A percentile compares a stretch with the other conserved stretches of the same genome.
Conservation (phyloP, 2,797 vertebrate species). For the Malurus splendens region DNA sequence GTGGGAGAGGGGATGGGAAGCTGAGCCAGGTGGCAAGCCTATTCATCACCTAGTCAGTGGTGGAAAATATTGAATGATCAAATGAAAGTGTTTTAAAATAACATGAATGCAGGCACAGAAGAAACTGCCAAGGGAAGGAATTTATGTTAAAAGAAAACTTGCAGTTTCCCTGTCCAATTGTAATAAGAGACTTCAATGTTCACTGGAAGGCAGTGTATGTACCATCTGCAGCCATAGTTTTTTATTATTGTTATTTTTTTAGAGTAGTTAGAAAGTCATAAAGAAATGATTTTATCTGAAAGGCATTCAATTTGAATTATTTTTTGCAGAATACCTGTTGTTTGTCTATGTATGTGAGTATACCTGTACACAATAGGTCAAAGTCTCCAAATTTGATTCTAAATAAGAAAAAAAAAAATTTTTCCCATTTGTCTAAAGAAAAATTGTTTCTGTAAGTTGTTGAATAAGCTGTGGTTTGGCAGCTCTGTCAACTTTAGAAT, state of each 20-base stretch:
- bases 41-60: conserved; percentile 42
- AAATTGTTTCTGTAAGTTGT: background rate
- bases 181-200: background rate
- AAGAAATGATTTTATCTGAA: background rate
- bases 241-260: background rate
- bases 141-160: conserved; percentile 34
- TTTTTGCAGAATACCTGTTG: background rate
- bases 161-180: background rate
- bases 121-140: conserved; percentile 9
- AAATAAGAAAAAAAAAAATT: background rate
- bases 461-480: background rate
- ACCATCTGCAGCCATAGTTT: background rate
- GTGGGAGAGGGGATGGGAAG: background rate
- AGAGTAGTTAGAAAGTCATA: background rate
- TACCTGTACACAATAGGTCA: background rate
- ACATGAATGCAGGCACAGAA: conserved; percentile 31
- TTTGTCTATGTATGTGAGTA: background rate
- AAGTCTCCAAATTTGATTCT: background rate
- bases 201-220: background rate
- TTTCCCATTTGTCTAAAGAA: background rate
- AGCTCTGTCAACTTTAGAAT: background rate
- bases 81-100: conserved; percentile 55
- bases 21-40: conserved; percentile 47
- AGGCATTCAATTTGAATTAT: background rate
- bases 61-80: conserved; percentile 59